Base-by-base conservation (phyloP, 2,113 vertebrate genomes). In the Engystomops pustulosus region DNA sequence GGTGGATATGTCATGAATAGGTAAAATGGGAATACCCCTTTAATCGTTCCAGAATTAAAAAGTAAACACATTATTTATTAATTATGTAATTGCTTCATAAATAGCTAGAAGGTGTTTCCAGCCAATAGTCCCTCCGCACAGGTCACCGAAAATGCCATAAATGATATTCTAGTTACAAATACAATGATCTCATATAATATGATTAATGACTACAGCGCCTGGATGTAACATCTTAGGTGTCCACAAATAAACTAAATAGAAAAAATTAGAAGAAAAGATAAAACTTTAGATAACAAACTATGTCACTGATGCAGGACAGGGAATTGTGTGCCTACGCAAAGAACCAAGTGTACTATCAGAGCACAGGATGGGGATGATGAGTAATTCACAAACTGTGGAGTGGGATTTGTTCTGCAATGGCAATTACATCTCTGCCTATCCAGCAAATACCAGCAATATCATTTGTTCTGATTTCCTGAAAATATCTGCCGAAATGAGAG, bases 401-500 rank as follows among this genome's bases (percentile, higher is more conserved):
- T 62, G 55, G 58, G 77, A 62, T 65, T 45, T 44, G 55, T 60
- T 79, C 23, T 62, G 55, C 23, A 47, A 79, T 79, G 36, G 23
- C 76, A 79, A 60, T 79, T 58, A 60, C 20, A 79, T 62, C 58
- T 47, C 58, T 79, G 55, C 38, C 58, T 79, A 79, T 45, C 38
- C 58, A 65, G 58, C 27, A 79, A 62, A 65, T 47, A 79, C 41
- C 38, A 65, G 14, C 65, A 23, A 79, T 79, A 77, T 77, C 75
- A 77, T 77, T 77, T 58, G 53, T 58, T 58, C 75, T 38, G n/a
- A 77, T 58, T 58, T 77, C 75, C 51, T 77, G 75, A 51, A 77
- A 77, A 77, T 58, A 77, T 77, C 51, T 58, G 32, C 51, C 55
- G 30, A 76, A 55, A 55, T 76, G 23, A 36, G 74, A 76, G 30